Conservation (phyloP, 1,140 invertebrate species). For the Drosophila mayri region DNA sequence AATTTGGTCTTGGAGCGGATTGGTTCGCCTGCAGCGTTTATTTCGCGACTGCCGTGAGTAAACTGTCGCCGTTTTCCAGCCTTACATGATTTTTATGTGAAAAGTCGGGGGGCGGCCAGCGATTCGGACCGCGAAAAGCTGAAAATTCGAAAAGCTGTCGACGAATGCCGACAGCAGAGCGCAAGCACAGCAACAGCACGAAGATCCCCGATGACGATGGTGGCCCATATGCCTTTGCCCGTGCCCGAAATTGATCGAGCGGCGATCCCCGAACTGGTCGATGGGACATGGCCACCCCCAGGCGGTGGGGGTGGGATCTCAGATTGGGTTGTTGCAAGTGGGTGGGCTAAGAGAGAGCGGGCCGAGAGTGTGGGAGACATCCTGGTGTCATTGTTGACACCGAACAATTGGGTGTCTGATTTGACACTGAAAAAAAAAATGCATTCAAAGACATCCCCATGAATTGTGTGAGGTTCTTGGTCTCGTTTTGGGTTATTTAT, state of each 20-base stretch:
- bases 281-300: conserved; percentile 10
- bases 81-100: conserved; percentile 84
- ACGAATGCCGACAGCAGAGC: conserved; percentile 28
- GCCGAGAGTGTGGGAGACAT: not conserved
- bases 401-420: conserved; percentile 8
- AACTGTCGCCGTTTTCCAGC: conserved; percentile 84
- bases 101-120: conserved; percentile 55
- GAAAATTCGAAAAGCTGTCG: conserved; percentile 62
- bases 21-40: conserved; percentile 57
- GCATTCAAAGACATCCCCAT: not conserved
- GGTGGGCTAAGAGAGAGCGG: not conserved
- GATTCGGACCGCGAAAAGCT: conserved; percentile 46
- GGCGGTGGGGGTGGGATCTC: not conserved
- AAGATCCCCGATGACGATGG: conserved; percentile 33
- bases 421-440: conserved; percentile 2
- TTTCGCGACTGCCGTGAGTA: conserved; percentile 79
- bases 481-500: conserved; percentile 1
- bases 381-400: conserved; percentile 18
- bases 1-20: conserved; percentile 9
- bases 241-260: conserved; percentile 7
- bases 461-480: not conserved
- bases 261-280: conserved; percentile 5
- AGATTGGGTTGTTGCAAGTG: not conserved
- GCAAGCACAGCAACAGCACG: conserved; percentile 3
- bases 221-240: conserved; percentile 2